phyloP scores from a whole-genome alignment of 2,888 invertebrate species.

The Amphipoea oculea region DNA sequence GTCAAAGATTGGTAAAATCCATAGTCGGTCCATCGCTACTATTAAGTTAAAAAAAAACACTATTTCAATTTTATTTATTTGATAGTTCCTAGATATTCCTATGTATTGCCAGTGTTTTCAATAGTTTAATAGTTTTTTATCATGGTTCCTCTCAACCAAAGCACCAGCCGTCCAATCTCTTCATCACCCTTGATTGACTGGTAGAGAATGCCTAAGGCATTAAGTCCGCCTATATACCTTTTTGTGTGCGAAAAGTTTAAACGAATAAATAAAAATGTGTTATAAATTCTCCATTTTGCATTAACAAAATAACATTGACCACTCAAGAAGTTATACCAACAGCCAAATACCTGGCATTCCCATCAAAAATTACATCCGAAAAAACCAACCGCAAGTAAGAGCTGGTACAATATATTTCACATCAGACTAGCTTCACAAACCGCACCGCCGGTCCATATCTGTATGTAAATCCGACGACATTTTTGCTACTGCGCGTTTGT shows the following conservation, averaged over 20 bases:
- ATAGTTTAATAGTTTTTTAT: too few species aligned
- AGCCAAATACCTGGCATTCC: conserved; percentile 14
- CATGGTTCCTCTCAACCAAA: too few species aligned
- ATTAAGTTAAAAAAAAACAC: neutral
- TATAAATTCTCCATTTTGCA: neutral
- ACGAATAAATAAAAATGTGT: neutral
- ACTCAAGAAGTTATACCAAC: neutral
- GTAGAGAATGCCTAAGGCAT: too few species aligned
- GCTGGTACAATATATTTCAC: conserved; percentile 53
- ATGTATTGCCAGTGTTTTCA: too few species aligned
- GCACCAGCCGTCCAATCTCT: too few species aligned
- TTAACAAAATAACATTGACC: neutral
- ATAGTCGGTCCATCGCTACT: neutral
- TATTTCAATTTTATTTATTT: neutral
- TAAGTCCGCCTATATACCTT: too few species aligned
- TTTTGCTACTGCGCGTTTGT: conserved; percentile 87
- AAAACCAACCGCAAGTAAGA: conserved; percentile 39
- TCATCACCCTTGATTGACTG: too few species aligned
- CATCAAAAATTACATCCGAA: conserved; percentile 55
- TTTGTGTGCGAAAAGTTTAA: too few species aligned
- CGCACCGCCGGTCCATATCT: conserved; percentile 76
- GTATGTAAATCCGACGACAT: conserved; percentile 86
- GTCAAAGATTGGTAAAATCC: neutral
- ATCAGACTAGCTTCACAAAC: conserved; percentile 50
- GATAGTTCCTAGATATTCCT: neutral